Evolutionary conservation across 2,797 vertebrate genomes (phyloP).

Genomic region (Valencia hispanica): DNA sequence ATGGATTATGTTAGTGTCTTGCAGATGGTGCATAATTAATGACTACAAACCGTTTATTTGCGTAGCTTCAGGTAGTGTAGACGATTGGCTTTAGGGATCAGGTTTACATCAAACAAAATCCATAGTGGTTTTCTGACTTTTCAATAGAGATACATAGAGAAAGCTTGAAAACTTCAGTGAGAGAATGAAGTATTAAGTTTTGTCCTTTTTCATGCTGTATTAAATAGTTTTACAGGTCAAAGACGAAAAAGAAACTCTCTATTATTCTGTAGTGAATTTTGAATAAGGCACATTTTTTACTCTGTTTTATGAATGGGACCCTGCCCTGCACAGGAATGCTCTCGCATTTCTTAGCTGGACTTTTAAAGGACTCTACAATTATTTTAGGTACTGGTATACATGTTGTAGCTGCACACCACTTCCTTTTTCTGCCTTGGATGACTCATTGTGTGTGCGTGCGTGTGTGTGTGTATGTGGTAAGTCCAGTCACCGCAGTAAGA

Average conservation of each 20-base stretch:
- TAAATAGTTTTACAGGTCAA: neutral
- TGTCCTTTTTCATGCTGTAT: neutral
- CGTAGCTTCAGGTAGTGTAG: slow-evolving; percentile 2
- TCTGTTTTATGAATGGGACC: slow-evolving; percentile 17
- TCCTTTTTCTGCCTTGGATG: slow-evolving; percentile 71
- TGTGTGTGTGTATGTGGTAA: slow-evolving; percentile 40
- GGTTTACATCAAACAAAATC: neutral
- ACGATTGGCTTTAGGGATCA: neutral
- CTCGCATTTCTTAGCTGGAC: slow-evolving; percentile 24
- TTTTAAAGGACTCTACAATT: slow-evolving; percentile 55
- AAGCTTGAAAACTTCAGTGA: neutral
- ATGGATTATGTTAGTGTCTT: neutral
- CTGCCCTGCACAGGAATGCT: slow-evolving; percentile 52
- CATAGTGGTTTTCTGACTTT: slow-evolving; percentile 9
- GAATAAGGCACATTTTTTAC: neutral
- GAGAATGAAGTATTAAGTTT: neutral
- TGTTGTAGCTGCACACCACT: slow-evolving; percentile 72
- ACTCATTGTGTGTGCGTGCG: slow-evolving; percentile 57
- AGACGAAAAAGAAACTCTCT: neutral
- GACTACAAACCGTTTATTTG: neutral
- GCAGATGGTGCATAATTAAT: slow-evolving; percentile 38
- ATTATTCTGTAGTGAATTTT: neutral
- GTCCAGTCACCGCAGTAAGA: slow-evolving; percentile 69
- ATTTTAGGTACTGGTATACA: slow-evolving; percentile 63
- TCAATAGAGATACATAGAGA: slow-evolving; percentile 1